A percentile compares a stretch with the other conserved stretches of the same genome.
These are phyloP conservation scores for Athene noctua DNA, from an alignment of 2,113 vertebrate genomes.

Conservation along the genomic window DNA sequence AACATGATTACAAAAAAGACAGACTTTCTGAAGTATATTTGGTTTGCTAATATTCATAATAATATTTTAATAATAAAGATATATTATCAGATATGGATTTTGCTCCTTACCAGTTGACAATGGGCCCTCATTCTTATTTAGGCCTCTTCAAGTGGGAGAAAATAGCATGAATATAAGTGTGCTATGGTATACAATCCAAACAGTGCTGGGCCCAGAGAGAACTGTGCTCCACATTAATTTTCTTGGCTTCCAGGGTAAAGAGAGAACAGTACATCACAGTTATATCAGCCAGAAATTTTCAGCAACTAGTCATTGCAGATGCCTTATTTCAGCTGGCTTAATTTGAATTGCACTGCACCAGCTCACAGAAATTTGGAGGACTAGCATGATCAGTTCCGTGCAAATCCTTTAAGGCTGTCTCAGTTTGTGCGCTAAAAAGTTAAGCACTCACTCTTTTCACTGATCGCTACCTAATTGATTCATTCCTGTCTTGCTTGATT, in stretches of 20 bases:
- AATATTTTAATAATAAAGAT: background rate
- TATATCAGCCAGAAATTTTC: background rate
- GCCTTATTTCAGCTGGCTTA: background rate
- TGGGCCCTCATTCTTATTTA: background rate
- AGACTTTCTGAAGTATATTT: background rate
- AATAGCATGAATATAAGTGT: background rate
- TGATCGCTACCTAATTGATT: constrained; percentile 1
- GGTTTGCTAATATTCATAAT: background rate
- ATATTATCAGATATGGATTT: background rate
- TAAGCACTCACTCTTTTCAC: background rate
- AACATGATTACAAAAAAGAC: background rate
- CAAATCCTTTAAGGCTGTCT: background rate
- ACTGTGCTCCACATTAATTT: background rate
- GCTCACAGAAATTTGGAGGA: background rate
- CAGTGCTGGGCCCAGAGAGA: background rate
- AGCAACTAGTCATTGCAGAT: background rate
- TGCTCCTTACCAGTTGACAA: background rate
- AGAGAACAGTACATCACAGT: background rate
- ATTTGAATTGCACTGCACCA: background rate
- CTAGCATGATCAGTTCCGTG: fast-evolving
- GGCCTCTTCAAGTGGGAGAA: background rate
- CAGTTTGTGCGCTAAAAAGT: background rate
- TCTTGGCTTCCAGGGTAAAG: background rate
- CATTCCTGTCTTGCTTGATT: constrained; percentile 20
- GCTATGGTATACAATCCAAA: background rate